Conservation (phyloP, 2,888 invertebrate genomes). For the Malthinus seriepunctatus region DNA sequence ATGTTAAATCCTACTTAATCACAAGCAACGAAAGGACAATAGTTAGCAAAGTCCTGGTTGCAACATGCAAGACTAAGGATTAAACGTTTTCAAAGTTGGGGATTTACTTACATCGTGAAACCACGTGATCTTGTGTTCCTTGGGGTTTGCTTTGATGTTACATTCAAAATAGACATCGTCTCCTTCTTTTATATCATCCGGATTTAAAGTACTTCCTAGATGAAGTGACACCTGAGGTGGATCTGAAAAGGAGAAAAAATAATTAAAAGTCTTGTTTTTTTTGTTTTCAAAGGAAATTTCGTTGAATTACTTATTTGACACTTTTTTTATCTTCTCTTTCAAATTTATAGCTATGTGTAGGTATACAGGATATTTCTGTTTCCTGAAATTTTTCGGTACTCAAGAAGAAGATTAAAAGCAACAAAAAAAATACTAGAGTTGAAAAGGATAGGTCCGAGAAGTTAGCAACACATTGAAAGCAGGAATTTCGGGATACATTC, state of each 20-base stretch:
- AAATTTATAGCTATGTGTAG: too few species aligned
- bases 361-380: too few species aligned
- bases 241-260: constrained; percentile 58
- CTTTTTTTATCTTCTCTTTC: too few species aligned
- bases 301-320: background rate
- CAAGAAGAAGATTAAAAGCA: too few species aligned
- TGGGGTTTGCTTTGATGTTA: constrained; percentile 75
- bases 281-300: too few species aligned
- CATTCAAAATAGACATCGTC: constrained; percentile 83
- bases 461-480: too few species aligned
- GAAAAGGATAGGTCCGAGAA: too few species aligned
- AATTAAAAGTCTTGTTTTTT: background rate
- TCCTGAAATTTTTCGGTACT: too few species aligned
- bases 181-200: constrained; percentile 78
- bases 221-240: constrained; percentile 72
- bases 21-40: constrained; percentile 37
- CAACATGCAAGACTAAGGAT: constrained; percentile 33
- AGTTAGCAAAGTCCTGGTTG: constrained; percentile 34
- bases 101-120: constrained; percentile 70
- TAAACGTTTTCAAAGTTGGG: constrained; percentile 28
- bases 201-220: constrained; percentile 74
- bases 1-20: constrained; percentile 40
- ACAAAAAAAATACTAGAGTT: too few species aligned
- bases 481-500: too few species aligned
- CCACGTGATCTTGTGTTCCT: constrained; percentile 77